Evolutionary conservation across 2,888 invertebrate species (phyloP).

Genomic region (Eupithecia centaureata): DNA sequence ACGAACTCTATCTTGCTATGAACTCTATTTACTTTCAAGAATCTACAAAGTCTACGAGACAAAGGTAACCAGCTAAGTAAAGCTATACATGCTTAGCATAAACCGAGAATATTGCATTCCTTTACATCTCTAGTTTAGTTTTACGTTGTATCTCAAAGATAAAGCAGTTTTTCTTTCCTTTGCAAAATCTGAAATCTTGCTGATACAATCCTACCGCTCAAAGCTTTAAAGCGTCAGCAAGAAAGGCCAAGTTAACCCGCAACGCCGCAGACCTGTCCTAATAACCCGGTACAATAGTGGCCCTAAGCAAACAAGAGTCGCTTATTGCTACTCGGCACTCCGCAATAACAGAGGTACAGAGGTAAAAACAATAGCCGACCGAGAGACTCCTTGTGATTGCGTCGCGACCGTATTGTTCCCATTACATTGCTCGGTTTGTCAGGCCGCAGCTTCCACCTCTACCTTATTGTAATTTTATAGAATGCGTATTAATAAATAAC

Average conservation of each 20-base stretch:
- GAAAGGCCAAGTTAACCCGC: slow-evolving; percentile 58
- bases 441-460: slow-evolving; percentile 59
- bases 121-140: not conserved
- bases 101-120: not conserved
- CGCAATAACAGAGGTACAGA: slow-evolving; percentile 67
- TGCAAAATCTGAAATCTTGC: slow-evolving; percentile 19
- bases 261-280: slow-evolving; percentile 67
- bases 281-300: slow-evolving; percentile 77
- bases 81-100: not conserved
- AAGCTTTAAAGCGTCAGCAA: slow-evolving; percentile 47
- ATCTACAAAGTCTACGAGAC: not conserved
- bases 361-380: slow-evolving; percentile 73
- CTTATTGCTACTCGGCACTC: slow-evolving; percentile 77
- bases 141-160: not conserved
- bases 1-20: not conserved
- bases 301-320: slow-evolving; percentile 73
- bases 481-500: slow-evolving; percentile 45
- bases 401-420: slow-evolving; percentile 66
- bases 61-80: not conserved
- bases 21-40: not conserved
- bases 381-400: slow-evolving; percentile 69
- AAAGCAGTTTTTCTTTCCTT: not conserved
- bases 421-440: slow-evolving; percentile 64
- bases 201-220: slow-evolving; percentile 21
- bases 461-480: slow-evolving; percentile 52